Base-by-base conservation (phyloP, 2,113 vertebrate species). In the Gobiocypris rarus region DNA sequence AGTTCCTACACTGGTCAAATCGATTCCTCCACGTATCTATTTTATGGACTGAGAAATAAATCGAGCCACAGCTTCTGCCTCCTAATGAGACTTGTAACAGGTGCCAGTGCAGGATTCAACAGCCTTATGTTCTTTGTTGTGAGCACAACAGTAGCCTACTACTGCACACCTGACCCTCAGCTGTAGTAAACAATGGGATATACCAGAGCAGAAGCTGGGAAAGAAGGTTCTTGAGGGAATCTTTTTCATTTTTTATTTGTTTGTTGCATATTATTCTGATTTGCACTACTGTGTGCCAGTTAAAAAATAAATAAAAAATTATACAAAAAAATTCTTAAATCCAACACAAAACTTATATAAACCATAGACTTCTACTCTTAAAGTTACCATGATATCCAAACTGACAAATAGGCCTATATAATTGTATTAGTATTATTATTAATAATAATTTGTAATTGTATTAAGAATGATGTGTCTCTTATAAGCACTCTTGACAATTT, bases 31-130 rank as follows among this genome's bases (percentile, higher is more conserved):
- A 48, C 70, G 50, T 75, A 75, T 81, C 75, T 52, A 81, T 85
- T 87, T 83, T 85, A 76, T 85, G 63, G 81, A 80, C 67, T 31
- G 28, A 83, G 78, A 61, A 80, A 83, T 83, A 71, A 77, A 85
- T 83, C 34, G 10, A 52, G 24, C 79, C 13, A 67, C 45, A 63
- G 45, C 24, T 38, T 34, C 6, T 48, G 9, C 38, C 22, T 45
- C 24, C 48, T 85, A 87, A 83, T 75, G 50, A 85, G 75, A 28
- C 28, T 11, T n/a, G n/a, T 43, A 71, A 6, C 22, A 43, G 69
- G 38, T 71, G 38, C 9, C 34, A 70, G 67, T 22, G 7, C 22
- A 70, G 67, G 67, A 41, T 41, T n/a, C 34, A 5, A 41, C 34
- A 43, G 17, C 67, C 19, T 38, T n/a, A 41, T 41, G 34, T 71